phyloP scores from a whole-genome alignment of 2,113 vertebrate genomes.

The Phycodurus eques region DNA sequence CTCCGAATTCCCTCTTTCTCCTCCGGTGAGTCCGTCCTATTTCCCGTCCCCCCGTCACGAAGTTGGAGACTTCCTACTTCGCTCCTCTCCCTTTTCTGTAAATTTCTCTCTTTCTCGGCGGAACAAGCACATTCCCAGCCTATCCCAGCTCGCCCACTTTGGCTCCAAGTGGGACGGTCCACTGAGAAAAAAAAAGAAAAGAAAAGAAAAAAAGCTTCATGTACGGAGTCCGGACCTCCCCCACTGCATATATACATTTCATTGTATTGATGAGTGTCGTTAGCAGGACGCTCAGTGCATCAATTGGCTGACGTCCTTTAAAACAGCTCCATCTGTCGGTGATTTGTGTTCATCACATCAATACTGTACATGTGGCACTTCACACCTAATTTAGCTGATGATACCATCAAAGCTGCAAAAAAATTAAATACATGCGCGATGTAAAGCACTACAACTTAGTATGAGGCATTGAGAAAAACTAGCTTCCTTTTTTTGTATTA shows the following conservation, averaged over 20 bases:
- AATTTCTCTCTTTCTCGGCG: slow-evolving; percentile 43
- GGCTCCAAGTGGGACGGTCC: slow-evolving; percentile 32
- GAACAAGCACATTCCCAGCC: slow-evolving; percentile 72
- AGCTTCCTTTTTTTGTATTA: not conserved
- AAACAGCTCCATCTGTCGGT: slow-evolving; percentile 63
- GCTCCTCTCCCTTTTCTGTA: no score
- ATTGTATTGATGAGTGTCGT: no score
- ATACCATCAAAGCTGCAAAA: not conserved
- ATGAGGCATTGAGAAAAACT: not conserved
- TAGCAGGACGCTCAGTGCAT: not conserved
- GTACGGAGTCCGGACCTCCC: not conserved
- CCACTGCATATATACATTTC: not conserved
- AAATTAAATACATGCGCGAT: not conserved
- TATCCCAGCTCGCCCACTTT: slow-evolving; percentile 74
- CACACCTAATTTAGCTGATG: not conserved
- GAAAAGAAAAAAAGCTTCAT: not conserved
- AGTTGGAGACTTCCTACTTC: slow-evolving; percentile 8
- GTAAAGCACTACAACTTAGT: not conserved
- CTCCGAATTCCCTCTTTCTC: slow-evolving; percentile 5
- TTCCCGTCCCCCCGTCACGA: slow-evolving; percentile 31
- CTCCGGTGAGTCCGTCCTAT: slow-evolving; percentile 28
- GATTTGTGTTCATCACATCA: slow-evolving; percentile 28
- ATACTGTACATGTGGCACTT: slow-evolving; percentile 37
- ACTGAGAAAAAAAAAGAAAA: not conserved
- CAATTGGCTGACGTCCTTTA: slow-evolving; percentile 9